Evolutionary conservation across 2,888 invertebrate species (phyloP).

Genomic region (Gasteruption jaculator): DNA sequence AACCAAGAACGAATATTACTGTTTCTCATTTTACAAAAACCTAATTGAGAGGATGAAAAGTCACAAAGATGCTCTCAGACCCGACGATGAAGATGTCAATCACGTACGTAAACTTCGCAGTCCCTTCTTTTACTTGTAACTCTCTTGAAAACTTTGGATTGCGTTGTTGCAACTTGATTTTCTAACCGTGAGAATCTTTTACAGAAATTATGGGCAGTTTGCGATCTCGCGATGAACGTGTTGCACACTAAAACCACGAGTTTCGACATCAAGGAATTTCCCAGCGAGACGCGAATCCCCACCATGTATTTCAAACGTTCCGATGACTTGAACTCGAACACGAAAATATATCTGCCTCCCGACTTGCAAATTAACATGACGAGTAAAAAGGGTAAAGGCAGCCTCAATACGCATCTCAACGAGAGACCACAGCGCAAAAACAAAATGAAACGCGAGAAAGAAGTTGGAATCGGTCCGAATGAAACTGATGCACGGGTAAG

Average conservation of each 20-base stretch:
- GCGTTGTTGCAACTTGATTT: too few species aligned
- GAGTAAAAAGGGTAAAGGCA: conserved; percentile 45
- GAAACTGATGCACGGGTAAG: conserved; percentile 61
- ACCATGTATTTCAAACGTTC: conserved; percentile 85
- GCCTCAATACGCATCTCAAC: conserved; percentile 46
- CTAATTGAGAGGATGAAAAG: conserved; percentile 92
- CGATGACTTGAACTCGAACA: conserved; percentile 68
- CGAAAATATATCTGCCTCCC: conserved; percentile 74
- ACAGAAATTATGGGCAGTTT: conserved; percentile 94
- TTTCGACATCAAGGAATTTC: conserved; percentile 87
- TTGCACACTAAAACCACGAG: conserved; percentile 81
- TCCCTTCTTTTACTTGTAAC: conserved; percentile 8
- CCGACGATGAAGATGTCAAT: conserved; percentile 78
- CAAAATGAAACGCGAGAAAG: conserved; percentile 54
- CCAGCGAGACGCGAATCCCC: conserved; percentile 80
- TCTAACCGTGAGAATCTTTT: conserved; percentile 20
- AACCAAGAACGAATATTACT: conserved; percentile 89
- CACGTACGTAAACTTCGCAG: conserved; percentile 75
- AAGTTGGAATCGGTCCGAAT: conserved; percentile 56
- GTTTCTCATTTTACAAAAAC: conserved; percentile 91
- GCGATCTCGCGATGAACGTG: conserved; percentile 90
- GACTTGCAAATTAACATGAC: conserved; percentile 66
- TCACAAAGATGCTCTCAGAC: conserved; percentile 82
- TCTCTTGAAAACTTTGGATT: too few species aligned
- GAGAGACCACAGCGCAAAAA: conserved; percentile 47